Evolutionary conservation across 2,797 vertebrate species (phyloP), one percentile per base, ranked within the genome.

Genomic region (Spondyliosoma cantharus): DNA sequence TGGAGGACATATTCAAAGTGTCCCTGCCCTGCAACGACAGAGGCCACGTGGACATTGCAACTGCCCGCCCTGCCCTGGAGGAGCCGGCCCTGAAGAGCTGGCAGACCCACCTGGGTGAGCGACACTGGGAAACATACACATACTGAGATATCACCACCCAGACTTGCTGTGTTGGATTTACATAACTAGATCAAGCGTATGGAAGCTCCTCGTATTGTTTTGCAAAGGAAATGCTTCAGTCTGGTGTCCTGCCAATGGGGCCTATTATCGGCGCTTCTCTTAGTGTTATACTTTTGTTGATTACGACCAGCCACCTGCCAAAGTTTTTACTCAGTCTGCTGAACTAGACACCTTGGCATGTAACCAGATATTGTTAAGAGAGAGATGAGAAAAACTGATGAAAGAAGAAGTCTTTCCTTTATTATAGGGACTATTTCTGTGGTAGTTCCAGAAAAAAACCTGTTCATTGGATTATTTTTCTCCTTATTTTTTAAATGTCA

Each of bases 1-100:
- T 99, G 86, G 98, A 99, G 87, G 98, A 99, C 78, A 96, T 96
- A 81, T 99, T 99, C 89, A 98, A 97, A 93, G 96, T 99, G 87
- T 96, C 96, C 0, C 95, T 99, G 29, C 98, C 98, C 17, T 96
- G 97, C 83, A 99, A 98, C 0, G 98, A 99, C 68, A 91, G 97
- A 71, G 98, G 98, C 52, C 97, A 98, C 0, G 97, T 99, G 91
- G 98, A 99, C 92, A 97, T 99, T 64, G 89, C 83, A 22, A 89
- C 95, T 0, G 97, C 97, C 12, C 95, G 96, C 14, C 95, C 97
- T 0, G 96, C 96, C 16, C 95, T 99, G 75, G 98, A 99, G 86
- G 98, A 99, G 86, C 96, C 96, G 0, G 96, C 97, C 25, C 92
- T 97, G 78, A 98, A 98, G 90, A 97, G 96, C 90, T 99, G 98